Percentiles rank a stretch among this genome's conserved stretches.
Evolutionary conservation across 2,888 invertebrate species (phyloP).

Genomic region (Meghimatium bilineatum): DNA sequence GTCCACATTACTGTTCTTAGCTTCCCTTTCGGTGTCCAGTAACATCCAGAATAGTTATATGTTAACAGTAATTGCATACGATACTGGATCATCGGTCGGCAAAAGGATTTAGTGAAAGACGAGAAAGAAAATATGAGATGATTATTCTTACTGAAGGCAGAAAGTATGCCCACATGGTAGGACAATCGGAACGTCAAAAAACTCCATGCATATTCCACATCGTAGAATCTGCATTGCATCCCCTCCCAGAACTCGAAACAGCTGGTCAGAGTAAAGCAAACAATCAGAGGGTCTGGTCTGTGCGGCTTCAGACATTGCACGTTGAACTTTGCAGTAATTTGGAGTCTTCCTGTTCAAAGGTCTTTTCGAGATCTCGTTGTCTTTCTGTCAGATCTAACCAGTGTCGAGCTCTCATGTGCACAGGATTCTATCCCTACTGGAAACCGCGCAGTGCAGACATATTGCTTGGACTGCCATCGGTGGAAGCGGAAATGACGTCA

Average conservation of each 20-base stretch:
- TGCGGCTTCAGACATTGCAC: slow-evolving; percentile 35
- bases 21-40: too few relatives aligned
- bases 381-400: slow-evolving; percentile 21
- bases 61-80: not conserved
- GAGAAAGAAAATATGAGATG: not conserved
- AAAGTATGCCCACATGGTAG: slow-evolving; percentile 55
- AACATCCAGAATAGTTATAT: not conserved
- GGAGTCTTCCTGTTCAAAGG: slow-evolving; percentile 1
- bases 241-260: slow-evolving; percentile 50
- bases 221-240: slow-evolving; percentile 52
- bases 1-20: too few relatives aligned
- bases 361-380: slow-evolving; percentile 31
- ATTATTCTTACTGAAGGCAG: slow-evolving; percentile 51
- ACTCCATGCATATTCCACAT: slow-evolving; percentile 53
- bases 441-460: slow-evolving; percentile 42
- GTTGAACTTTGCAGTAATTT: slow-evolving; percentile 23
- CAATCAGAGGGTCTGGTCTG: slow-evolving; percentile 38
- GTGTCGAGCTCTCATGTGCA: slow-evolving; percentile 27
- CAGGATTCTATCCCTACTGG: slow-evolving; percentile 30
- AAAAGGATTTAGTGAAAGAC: not conserved
- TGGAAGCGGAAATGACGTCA: slow-evolving; percentile 45
- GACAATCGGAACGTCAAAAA: slow-evolving; percentile 54
- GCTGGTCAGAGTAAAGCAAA: slow-evolving; percentile 48
- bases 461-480: slow-evolving; percentile 43
- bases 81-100: not conserved